A percentile compares a stretch with the other conserved stretches of the same genome.
phyloP scores from a whole-genome alignment of 2,113 vertebrate genomes.

The Passer domesticus region DNA sequence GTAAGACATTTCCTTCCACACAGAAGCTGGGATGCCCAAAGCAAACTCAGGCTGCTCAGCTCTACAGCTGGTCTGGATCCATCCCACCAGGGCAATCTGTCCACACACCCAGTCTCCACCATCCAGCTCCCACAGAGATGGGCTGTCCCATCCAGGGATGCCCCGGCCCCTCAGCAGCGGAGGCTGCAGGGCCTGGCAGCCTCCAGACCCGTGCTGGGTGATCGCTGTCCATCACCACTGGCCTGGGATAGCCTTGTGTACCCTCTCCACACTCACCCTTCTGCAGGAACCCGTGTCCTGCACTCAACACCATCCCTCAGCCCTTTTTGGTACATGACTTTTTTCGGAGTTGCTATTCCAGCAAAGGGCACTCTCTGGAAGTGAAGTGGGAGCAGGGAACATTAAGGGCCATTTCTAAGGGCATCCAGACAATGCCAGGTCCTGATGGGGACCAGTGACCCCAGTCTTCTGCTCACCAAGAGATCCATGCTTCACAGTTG shows the following conservation, averaged over 20 bases:
- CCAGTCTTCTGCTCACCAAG: not conserved
- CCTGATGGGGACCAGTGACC: not conserved
- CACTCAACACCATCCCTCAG: not conserved
- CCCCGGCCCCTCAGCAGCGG: not conserved
- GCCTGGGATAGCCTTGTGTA: rapidly evolving
- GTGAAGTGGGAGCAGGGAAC: not conserved
- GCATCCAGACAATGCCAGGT: not conserved
- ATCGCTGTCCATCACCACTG: not conserved
- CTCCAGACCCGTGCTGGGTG: rapidly evolving
- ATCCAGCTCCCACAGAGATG: not conserved
- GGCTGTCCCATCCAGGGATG: rapidly evolving
- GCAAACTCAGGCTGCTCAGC: not conserved
- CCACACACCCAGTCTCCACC: not conserved
- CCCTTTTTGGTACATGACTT: not conserved
- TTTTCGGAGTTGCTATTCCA: not conserved
- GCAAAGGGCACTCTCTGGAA: not conserved
- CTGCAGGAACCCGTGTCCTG: rapidly evolving
- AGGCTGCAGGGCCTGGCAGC: rapidly evolving
- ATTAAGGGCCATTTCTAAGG: not conserved
- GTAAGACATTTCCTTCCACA: not conserved
- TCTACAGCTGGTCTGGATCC: not conserved
- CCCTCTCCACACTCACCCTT: not conserved
- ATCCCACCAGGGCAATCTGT: not conserved
- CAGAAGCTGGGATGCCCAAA: not conserved
- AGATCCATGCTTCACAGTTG: not conserved